Conservation (phyloP, 2,113 vertebrate species). For the Castor canadensis region DNA sequence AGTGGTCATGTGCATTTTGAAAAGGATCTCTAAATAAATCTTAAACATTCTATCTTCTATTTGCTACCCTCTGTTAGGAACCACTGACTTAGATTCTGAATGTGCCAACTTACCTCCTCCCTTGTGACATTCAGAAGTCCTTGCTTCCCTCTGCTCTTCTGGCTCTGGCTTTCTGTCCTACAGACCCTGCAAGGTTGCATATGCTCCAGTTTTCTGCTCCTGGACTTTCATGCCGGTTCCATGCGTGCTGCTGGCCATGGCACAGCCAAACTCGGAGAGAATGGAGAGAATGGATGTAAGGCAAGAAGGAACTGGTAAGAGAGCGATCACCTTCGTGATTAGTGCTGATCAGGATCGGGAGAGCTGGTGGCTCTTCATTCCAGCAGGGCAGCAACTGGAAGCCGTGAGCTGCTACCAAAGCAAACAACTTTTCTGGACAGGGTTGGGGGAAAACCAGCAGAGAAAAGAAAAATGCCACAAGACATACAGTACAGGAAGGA, state of each 20-base stretch:
- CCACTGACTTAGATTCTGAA: neutral
- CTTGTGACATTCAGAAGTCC: neutral
- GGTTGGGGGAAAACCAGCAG: neutral
- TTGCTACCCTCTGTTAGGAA: neutral
- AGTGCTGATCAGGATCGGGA: neutral
- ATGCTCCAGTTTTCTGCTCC: neutral
- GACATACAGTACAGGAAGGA: neutral
- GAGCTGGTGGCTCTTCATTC: neutral
- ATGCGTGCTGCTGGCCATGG: neutral
- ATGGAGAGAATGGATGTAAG: neutral
- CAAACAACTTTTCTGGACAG: neutral
- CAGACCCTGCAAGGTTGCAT: neutral
- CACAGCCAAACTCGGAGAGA: neutral
- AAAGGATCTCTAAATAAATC: constrained; percentile 1
- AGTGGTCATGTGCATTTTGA: neutral
- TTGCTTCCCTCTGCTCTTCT: neutral
- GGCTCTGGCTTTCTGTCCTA: neutral
- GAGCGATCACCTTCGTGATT: neutral
- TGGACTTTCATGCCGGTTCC: neutral
- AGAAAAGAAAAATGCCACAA: neutral
- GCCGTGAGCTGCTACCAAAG: neutral
- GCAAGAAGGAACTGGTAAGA: neutral
- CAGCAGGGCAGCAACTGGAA: neutral
- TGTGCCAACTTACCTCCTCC: neutral
- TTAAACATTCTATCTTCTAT: neutral